Evolutionary conservation across 2,888 invertebrate species (phyloP), one percentile per base, ranked within the genome.

Genomic region (Molorchus minor): DNA sequence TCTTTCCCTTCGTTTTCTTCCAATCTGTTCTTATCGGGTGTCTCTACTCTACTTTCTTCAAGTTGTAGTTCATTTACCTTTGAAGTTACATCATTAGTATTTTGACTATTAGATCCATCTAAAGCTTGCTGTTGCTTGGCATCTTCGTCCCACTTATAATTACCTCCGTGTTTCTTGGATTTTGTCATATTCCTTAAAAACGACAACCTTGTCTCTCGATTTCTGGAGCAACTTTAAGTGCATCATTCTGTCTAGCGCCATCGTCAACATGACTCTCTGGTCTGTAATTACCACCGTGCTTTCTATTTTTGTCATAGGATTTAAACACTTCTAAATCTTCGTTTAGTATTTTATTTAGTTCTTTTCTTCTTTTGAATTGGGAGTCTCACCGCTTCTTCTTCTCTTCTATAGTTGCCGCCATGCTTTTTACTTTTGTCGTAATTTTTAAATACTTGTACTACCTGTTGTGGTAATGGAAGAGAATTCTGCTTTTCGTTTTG

Each of bases 161-260:
- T 72, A n/a, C 71, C 71, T 3, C 71, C 72, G 41, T 70, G 69
- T 53, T 64, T 67, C 33, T 68, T 54, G 1, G 30, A n/a, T 56
- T 46, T 62, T 56, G 52, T 69, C 67, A 19, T 60, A 68, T n/a
- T 66, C 53, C 16, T 56, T 56, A 16, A 30, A 30, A 25, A 29
- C 30, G 3, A 29, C 25, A 29, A 30, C 29, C 19, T 40, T 44
- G n/a, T n/a, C 46, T 52, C 36, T 2, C 16, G 12, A 7, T 46
- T 46, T 19, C 40, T 25, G 2, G 29, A 8, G 1, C 30, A 5
- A 15, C 0, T 15, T 15, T 45, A 4, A 10, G 44, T 1, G n/a
- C 17, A n/a, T 3, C 2, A n/a, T 45, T 15, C 8, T 10, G 8
- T 17, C 1, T 13, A 25, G 1, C 7, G 10, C 15, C 2, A n/a